Percentiles rank a stretch among this genome's conserved stretches.
These are phyloP conservation scores for Trachurus trachurus DNA, from an alignment of 2,797 vertebrate species.

Conservation along the genomic window DNA sequence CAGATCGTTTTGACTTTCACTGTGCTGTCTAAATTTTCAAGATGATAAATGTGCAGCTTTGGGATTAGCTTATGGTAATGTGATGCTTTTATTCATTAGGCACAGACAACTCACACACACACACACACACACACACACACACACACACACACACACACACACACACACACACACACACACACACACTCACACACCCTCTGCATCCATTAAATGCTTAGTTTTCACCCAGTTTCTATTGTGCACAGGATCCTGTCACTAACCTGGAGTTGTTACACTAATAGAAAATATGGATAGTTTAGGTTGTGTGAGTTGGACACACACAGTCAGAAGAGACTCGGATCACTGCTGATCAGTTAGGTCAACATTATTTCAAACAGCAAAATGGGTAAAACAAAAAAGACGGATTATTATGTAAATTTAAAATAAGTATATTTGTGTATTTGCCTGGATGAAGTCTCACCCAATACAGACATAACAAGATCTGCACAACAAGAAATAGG, in stretches of 20 bases:
- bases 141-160: background rate
- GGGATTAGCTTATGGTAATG: constrained; percentile 53
- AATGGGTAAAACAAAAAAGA: no score
- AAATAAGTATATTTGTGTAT: no score
- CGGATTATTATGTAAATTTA: no score
- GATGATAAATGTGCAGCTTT: constrained; percentile 60
- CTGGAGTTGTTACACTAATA: background rate
- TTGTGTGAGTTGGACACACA: no score
- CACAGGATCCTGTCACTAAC: background rate
- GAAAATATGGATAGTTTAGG: background rate
- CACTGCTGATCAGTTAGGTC: no score
- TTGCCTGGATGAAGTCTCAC: no score
- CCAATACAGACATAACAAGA: no score
- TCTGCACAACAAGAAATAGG: no score
- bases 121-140: background rate
- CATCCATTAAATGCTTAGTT: background rate
- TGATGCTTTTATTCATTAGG: constrained; percentile 43
- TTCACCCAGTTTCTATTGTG: background rate
- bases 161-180: constrained; percentile 10
- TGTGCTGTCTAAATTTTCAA: constrained; percentile 42
- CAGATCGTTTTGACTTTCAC: constrained; percentile 51
- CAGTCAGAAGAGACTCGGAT: no score
- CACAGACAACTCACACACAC: constrained; percentile 8
- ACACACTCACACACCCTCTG: background rate
- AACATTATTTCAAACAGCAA: no score